Base-by-base conservation (phyloP, 1,140 invertebrate species). In the Harpegnathos saltator region DNA sequence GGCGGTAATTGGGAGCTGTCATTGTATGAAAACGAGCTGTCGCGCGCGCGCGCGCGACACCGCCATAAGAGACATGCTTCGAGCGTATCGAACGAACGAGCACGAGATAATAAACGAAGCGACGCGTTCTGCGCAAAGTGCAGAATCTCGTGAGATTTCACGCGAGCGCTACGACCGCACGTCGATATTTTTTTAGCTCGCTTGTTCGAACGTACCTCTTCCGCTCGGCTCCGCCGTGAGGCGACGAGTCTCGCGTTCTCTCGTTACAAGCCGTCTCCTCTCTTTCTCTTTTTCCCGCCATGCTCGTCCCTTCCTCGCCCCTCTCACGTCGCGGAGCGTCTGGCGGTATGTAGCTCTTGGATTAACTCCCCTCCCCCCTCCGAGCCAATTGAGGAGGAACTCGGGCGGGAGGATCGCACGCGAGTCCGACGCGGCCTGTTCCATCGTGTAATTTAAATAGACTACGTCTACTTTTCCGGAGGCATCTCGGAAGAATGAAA, bases 371-470 rank as follows among this genome's bases (percentile, higher is more conserved):
- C n/a, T n/a, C n/a, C n/a, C n/a, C n/a, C 33, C 9, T 24, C 22
- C 72, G 50, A 66, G 48, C 77, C 63, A 50, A 83, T 78, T 48
- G 44, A 68, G 19, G 48, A 68, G 65, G 22, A 80, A 80, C 24
- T 29, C 52, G 58, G 19, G 11, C 38, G 38, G 11, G 38, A 52
- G 44, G 33, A 61, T 44, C n/a, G 33, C 7, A 9, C 54, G 33
- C 38, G 19, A 73, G 59, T 33, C 15, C 19, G 29, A 4, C 38
- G 26, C 71, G 33, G 19, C 3, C 48, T 33, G 12, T 7, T 9
- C 29, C 38, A 44, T 68, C 54, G 14, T 72, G 44, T 68, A 74
- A 85, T 82, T 85, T 74, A 74, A 85, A 85, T 82, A 85, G 58
- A 56, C 77, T 62, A 72, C 50, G 61, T n/a, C n/a, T 82, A 72